phyloP scores from a whole-genome alignment of 2,797 vertebrate genomes.

The Lindbergichthys nudifrons region DNA sequence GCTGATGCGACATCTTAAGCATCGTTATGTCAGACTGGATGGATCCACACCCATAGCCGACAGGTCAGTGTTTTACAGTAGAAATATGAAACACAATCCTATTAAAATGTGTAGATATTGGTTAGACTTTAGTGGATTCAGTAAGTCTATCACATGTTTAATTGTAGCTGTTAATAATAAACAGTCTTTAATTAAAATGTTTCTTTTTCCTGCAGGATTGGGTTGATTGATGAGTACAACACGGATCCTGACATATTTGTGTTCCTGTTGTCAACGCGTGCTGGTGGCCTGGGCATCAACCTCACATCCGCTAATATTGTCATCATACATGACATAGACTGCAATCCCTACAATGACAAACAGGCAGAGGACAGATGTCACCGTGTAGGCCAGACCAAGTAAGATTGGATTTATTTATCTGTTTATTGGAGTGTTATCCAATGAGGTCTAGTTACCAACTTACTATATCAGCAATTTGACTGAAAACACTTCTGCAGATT shows the following conservation, averaged over 20 bases:
- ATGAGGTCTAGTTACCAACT: background rate
- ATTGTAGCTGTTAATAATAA: background rate
- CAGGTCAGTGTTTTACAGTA: constrained; percentile 80
- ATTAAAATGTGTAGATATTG: background rate
- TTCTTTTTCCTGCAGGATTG: constrained; percentile 86
- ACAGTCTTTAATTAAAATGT: background rate
- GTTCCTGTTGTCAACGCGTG: constrained; percentile 96
- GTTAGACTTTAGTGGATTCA: background rate
- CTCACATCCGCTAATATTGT: constrained; percentile 96
- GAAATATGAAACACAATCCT: background rate
- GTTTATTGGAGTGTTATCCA: background rate
- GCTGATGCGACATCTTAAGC: constrained; percentile 89
- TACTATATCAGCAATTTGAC: background rate
- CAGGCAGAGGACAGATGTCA: constrained; percentile 98
- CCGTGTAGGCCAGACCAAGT: constrained; percentile 95
- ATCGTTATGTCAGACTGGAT: constrained; percentile 92
- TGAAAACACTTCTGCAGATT: background rate
- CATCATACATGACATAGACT: constrained; percentile 97
- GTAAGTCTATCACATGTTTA: no score
- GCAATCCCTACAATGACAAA: constrained; percentile 98
- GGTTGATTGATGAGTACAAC: constrained; percentile 95
- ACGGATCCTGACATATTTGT: constrained; percentile 93
- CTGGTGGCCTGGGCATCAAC: constrained; percentile 96
- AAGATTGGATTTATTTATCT: constrained; percentile 40
- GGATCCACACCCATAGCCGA: constrained; percentile 95